These are phyloP conservation scores for Reticulitermes lucifugus DNA, from an alignment of 2,888 invertebrate species.

Conservation along the genomic window DNA sequence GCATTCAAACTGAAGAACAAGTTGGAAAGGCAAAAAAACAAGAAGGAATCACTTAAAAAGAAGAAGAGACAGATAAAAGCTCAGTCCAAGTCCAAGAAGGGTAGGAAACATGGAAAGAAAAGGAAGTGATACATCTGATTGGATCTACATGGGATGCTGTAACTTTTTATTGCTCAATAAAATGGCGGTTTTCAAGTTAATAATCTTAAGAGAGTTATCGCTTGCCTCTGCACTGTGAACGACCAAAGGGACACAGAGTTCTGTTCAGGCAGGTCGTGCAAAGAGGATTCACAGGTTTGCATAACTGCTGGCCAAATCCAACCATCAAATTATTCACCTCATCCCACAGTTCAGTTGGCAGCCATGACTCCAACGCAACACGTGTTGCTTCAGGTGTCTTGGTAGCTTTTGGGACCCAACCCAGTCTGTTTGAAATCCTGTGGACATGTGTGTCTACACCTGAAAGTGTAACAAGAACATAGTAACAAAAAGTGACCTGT, in stretches of 20 bases:
- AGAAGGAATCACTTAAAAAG: conserved; percentile 71
- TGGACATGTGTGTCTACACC: conserved; percentile 99
- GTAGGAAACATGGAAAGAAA: conserved; percentile 33
- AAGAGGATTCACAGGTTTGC: conserved; percentile 83
- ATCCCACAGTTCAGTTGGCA: conserved; percentile 87
- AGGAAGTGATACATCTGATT: conserved; percentile 26
- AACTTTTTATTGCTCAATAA: too few relatives aligned
- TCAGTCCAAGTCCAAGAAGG: conserved; percentile 34
- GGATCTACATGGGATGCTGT: too few relatives aligned
- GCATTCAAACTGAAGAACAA: conserved; percentile 80
- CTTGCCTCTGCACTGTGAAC: conserved; percentile 42
- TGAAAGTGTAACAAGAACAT: conserved; percentile 57
- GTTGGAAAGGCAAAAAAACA: conserved; percentile 76
- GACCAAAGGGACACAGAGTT: conserved; percentile 81
- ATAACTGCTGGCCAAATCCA: conserved; percentile 97
- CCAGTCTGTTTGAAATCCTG: conserved; percentile 89
- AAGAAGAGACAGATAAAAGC: conserved; percentile 56
- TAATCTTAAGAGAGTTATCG: too few relatives aligned
- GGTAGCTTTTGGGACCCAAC: conserved; percentile 81
- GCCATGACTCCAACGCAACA: conserved; percentile 84
- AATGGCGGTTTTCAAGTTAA: too few relatives aligned
- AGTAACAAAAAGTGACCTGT: too few relatives aligned
- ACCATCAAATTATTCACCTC: conserved; percentile 93
- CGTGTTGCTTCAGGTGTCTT: conserved; percentile 92
- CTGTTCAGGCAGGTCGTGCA: conserved; percentile 87